Evolutionary conservation across 2,888 invertebrate species (phyloP).

Genomic region (Epicampocera succincta): DNA sequence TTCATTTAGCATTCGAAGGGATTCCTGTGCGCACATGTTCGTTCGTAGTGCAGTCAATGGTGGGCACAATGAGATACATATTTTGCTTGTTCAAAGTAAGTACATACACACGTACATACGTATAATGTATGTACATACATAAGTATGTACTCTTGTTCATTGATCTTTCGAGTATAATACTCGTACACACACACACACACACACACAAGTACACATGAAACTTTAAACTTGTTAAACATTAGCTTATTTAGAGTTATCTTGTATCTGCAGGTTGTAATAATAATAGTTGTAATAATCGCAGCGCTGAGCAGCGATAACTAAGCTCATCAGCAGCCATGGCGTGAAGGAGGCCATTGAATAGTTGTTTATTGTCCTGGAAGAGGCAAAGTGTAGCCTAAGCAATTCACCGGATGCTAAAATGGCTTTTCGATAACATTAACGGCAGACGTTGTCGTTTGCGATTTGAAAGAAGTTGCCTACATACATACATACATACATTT

Average conservation of each 20-base stretch:
- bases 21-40: background rate
- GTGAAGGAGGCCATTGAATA: slow-evolving; percentile 30
- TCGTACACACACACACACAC: no score
- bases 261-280: slow-evolving; percentile 40
- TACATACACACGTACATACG: no score
- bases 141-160: background rate
- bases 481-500: background rate
- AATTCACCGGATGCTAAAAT: slow-evolving; percentile 76
- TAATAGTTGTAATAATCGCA: slow-evolving; percentile 58
- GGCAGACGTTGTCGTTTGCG: slow-evolving; percentile 25
- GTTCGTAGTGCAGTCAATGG: background rate
- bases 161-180: slow-evolving; percentile 9
- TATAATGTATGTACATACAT: background rate
- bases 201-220: slow-evolving; percentile 14
- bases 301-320: slow-evolving; percentile 64
- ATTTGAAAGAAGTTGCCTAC: slow-evolving; percentile 7
- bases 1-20: background rate
- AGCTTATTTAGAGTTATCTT: slow-evolving; percentile 57
- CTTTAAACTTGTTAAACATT: slow-evolving; percentile 47
- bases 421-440: slow-evolving; percentile 75
- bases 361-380: slow-evolving; percentile 44
- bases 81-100: no score
- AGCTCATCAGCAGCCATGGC: slow-evolving; percentile 61
- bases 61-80: no score
- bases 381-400: slow-evolving; percentile 49